phyloP scores from a whole-genome alignment of 1,140 invertebrate genomes.

The Micrasema longulum region DNA sequence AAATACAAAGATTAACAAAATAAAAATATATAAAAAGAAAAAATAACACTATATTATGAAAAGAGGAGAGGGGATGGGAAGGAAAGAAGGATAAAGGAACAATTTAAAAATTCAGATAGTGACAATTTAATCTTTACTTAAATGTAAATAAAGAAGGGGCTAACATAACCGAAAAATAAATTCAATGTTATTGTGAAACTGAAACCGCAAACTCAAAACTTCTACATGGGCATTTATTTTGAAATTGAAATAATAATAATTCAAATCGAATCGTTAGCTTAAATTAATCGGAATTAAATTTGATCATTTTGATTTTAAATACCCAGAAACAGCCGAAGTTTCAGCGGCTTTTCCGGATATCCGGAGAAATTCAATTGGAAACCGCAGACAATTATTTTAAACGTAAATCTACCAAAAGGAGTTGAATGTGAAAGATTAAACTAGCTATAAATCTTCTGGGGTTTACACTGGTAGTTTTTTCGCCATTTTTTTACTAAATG shows the following conservation, averaged over 20 bases:
- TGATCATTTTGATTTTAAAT: slow-evolving; percentile 6
- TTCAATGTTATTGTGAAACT: background rate
- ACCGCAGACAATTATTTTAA: slow-evolving; percentile 14
- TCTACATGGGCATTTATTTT: too few relatives aligned
- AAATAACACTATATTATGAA: too few relatives aligned
- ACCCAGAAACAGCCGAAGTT: background rate
- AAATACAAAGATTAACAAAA: too few relatives aligned
- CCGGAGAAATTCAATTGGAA: slow-evolving; percentile 22
- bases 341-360: background rate
- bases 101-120: too few relatives aligned
- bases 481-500: background rate
- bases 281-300: slow-evolving; percentile 4
- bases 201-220: too few relatives aligned
- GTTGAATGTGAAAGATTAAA: slow-evolving; percentile 27
- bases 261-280: background rate
- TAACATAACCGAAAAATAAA: too few relatives aligned
- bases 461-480: slow-evolving; percentile 1
- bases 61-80: too few relatives aligned
- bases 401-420: slow-evolving; percentile 17
- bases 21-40: too few relatives aligned
- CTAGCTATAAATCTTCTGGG: slow-evolving; percentile 20
- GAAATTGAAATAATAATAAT: too few relatives aligned
- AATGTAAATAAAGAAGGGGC: too few relatives aligned
- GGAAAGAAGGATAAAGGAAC: too few relatives aligned
- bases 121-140: too few relatives aligned